phyloP scores from a whole-genome alignment of 1,140 invertebrate genomes.

The Heliconius himera region DNA sequence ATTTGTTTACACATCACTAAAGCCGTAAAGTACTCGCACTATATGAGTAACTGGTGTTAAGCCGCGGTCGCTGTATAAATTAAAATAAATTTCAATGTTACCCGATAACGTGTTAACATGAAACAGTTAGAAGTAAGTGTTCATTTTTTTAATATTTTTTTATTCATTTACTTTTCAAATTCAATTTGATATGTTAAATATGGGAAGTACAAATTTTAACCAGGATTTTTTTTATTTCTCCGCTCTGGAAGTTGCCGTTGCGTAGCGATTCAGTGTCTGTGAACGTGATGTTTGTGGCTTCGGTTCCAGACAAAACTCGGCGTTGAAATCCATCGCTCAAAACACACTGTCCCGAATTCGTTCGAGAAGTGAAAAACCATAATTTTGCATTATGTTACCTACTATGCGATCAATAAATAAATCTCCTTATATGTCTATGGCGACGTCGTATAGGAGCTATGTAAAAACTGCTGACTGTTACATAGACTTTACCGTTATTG shows the following conservation, averaged over 20 bases:
- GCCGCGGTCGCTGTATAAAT: conserved; percentile 9
- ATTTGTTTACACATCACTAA: not conserved
- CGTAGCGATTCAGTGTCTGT: too few species aligned
- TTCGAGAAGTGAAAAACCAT: too few species aligned
- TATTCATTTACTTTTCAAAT: not conserved
- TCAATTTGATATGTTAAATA: not conserved
- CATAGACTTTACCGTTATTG: conserved; percentile 9
- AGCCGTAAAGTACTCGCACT: not conserved
- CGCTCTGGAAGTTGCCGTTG: too few species aligned
- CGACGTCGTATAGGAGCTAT: not conserved
- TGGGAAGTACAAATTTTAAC: too few species aligned
- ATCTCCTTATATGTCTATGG: not conserved
- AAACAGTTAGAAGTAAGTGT: conserved; percentile 19
- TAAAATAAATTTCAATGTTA: conserved; percentile 3
- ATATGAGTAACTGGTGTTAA: not conserved
- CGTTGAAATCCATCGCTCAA: too few species aligned
- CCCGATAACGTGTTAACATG: conserved; percentile 8
- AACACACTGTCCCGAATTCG: too few species aligned
- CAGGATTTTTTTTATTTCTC: not conserved
- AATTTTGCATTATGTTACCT: too few species aligned
- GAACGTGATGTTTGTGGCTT: too few species aligned
- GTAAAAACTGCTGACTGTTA: conserved; percentile 6
- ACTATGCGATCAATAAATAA: not conserved
- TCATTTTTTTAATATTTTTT: not conserved
- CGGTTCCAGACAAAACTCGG: too few species aligned